Base-by-base conservation (phyloP, 2,113 vertebrate species). In the Gobius niger region DNA sequence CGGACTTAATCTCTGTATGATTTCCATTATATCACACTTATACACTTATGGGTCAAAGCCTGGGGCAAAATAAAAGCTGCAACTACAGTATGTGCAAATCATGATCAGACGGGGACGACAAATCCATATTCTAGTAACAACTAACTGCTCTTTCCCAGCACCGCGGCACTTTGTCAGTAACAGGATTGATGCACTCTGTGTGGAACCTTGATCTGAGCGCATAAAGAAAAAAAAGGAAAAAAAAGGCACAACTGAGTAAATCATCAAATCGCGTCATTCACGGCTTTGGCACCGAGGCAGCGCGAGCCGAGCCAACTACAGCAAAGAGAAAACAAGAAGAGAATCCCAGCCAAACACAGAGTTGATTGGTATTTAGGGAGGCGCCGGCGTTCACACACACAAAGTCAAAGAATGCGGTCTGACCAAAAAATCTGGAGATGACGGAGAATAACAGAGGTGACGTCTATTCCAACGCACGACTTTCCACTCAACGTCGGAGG, bases 331-430 rank as follows among this genome's bases (percentile, higher is more conserved):
- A 75, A 67, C 63, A 53, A 10, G 49, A 13, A 18, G 61, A 46
- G 34, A 63, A 68, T 7, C 34, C 47, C 44, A 68, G 80, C 69
- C 82, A 44, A 66, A 65, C 13, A 46, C 47, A 0, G 7, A 70
- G 56, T 16, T 10, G 40, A 53, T 44, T 63, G 57, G 59, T 67
- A 69, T 73, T 74, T 42, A 49, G 62, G 66, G 68, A 76, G 68
- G 47, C 47, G 7, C 75, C 72, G 76, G 16, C 44, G 65, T 42
- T 71, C 60, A 65, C 12, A 73, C 12, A 73, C 44, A 54, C 47
- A 71, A 76, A 56, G 42, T 54, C 42, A 54, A 73, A 66, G 61
- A 77, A 77, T 70, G 72, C 10, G 14, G 63, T 13, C 51, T 34
- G 50, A 40, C 62, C 63, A 8, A 51, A 44, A 53, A 34, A 60